Conservation (phyloP, 2,888 invertebrate species). For the Ormyrus thymus region DNA sequence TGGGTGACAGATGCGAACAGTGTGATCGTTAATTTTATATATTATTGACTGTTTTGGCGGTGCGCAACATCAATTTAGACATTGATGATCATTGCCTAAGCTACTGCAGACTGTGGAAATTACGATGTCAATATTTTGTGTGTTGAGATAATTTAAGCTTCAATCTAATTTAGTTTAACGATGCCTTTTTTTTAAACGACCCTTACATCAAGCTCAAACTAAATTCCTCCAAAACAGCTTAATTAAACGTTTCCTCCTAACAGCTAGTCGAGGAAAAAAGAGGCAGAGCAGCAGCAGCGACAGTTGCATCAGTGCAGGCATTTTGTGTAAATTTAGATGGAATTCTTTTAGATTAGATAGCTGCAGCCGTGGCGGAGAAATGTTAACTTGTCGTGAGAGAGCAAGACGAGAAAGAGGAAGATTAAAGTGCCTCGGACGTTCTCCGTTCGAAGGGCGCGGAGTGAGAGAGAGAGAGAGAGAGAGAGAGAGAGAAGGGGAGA, state of each 20-base stretch:
- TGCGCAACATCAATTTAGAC: too few species aligned
- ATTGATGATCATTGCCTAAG: too few species aligned
- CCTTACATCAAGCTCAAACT: too few species aligned
- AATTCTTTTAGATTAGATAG: slow-evolving; percentile 38
- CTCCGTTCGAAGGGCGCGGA: slow-evolving; percentile 46
- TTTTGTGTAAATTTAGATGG: slow-evolving; percentile 26
- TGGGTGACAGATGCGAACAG: too few species aligned
- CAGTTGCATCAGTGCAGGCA: neutral
- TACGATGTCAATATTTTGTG: too few species aligned
- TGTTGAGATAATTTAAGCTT: too few species aligned
- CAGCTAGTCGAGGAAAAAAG: neutral
- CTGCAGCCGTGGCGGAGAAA: slow-evolving; percentile 48
- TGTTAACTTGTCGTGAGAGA: slow-evolving; percentile 64
- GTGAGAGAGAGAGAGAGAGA: slow-evolving; percentile 60
- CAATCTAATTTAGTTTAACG: too few species aligned
- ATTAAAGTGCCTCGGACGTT: slow-evolving; percentile 67
- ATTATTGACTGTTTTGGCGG: too few species aligned
- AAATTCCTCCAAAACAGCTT: neutral
- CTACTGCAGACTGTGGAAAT: too few species aligned
- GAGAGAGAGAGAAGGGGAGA: neutral
- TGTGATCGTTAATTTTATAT: too few species aligned
- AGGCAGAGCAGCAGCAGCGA: too few species aligned
- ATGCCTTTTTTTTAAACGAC: too few species aligned
- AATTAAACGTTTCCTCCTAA: neutral
- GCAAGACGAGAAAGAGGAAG: slow-evolving; percentile 58